Evolutionary conservation across 2,113 vertebrate species (phyloP).

Genomic region (Epinephelus moara): DNA sequence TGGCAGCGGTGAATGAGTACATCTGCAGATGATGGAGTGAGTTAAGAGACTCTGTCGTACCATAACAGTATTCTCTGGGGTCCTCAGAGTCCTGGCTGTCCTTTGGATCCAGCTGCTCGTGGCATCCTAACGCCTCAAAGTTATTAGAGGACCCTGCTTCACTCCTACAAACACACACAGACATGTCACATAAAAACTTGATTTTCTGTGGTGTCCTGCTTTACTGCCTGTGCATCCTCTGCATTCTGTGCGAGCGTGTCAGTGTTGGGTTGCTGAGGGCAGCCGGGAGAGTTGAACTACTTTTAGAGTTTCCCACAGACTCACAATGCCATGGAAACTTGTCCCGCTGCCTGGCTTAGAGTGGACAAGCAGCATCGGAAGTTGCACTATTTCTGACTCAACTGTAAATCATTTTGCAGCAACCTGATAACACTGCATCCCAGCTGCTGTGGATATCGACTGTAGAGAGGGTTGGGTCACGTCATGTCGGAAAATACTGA

Average conservation of each 20-base stretch:
- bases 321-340: slow-evolving; percentile 41
- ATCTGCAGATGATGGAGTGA: slow-evolving; percentile 9
- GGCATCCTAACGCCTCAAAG: slow-evolving; percentile 43
- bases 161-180: slow-evolving; percentile 44
- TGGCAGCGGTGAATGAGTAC: slow-evolving; percentile 11
- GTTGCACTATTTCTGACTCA: slow-evolving; percentile 64
- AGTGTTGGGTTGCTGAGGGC: slow-evolving; percentile 47
- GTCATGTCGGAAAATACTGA: slow-evolving; percentile 48
- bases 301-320: slow-evolving; percentile 67
- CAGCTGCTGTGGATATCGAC: slow-evolving; percentile 23
- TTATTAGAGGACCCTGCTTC: slow-evolving; percentile 25
- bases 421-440: slow-evolving; percentile 39
- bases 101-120: slow-evolving; percentile 69
- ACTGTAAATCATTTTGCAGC: slow-evolving; percentile 63
- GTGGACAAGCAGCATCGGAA: slow-evolving; percentile 41
- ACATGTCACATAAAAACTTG: neutral
- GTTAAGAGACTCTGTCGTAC: slow-evolving; percentile 65
- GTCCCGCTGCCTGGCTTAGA: slow-evolving; percentile 25
- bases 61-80: slow-evolving; percentile 77
- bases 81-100: slow-evolving; percentile 74
- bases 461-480: neutral
- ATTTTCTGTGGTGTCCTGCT: neutral
- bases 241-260: neutral
- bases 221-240: neutral
- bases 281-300: slow-evolving; percentile 39